phyloP scores from a whole-genome alignment of 2,888 invertebrate genomes.

The Acheta domesticus region DNA sequence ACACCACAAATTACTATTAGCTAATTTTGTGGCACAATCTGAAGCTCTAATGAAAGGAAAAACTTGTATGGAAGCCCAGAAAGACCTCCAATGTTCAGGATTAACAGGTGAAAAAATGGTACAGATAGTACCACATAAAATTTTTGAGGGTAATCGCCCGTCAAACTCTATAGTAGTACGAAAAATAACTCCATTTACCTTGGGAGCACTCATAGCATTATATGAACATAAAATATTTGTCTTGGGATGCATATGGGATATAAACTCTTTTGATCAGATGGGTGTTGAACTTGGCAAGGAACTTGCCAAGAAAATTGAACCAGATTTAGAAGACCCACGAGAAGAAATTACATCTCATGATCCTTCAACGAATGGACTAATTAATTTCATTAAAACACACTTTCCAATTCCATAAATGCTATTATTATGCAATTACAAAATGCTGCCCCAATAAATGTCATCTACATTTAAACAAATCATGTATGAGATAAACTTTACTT shows the following conservation, averaged over 20 bases:
- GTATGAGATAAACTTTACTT: too few species aligned
- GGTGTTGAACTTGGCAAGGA: constrained; percentile 99
- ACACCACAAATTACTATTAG: constrained; percentile 88
- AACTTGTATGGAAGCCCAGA: constrained; percentile 62
- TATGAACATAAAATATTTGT: constrained; percentile 99
- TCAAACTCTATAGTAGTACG: constrained; percentile 94
- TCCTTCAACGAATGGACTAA: constrained; percentile 93
- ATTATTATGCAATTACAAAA: too few species aligned
- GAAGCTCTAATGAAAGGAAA: constrained; percentile 94
- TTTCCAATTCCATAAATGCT: constrained; percentile 38
- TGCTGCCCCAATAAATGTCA: too few species aligned
- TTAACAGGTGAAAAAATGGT: constrained; percentile 67
- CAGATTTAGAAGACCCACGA: constrained; percentile 64
- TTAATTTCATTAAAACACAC: constrained; percentile 84
- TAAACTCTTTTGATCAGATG: constrained; percentile 99
- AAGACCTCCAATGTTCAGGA: constrained; percentile 77
- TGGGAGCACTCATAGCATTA: constrained; percentile 91
- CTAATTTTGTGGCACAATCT: constrained; percentile 98
- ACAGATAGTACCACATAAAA: constrained; percentile 89
- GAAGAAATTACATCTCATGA: constrained; percentile 72
- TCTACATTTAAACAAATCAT: too few species aligned
- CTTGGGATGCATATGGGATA: constrained; percentile 98
- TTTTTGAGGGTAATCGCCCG: constrained; percentile 94
- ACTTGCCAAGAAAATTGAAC: constrained; percentile 96
- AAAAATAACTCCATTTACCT: constrained; percentile 85